Percentiles rank a stretch among this genome's conserved stretches.
Evolutionary conservation across 1,140 invertebrate genomes (phyloP).

Genomic region (Pogonognathellus flavescens): DNA sequence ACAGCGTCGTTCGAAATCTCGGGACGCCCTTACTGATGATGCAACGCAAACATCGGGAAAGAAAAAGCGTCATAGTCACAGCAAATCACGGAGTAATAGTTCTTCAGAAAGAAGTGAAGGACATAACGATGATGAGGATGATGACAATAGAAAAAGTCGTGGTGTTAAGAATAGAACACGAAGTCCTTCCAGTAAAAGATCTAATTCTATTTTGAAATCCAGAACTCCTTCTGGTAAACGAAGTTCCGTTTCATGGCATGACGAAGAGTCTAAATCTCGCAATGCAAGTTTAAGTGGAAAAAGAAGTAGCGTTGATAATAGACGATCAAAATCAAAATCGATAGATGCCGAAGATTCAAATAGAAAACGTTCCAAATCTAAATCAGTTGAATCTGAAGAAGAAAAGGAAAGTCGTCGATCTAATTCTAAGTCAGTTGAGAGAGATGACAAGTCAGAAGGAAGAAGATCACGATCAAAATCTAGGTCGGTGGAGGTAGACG

Average conservation of each 20-base stretch:
- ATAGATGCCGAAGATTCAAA: background rate
- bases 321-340: background rate
- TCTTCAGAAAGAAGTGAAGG: background rate
- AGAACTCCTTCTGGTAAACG: slow-evolving; percentile 42
- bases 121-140: background rate
- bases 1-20: background rate
- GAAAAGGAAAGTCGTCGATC: too few species aligned
- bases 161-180: background rate
- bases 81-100: slow-evolving; percentile 7
- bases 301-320: background rate
- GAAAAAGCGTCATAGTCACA: background rate
- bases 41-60: background rate
- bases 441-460: too few species aligned
- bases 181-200: slow-evolving; percentile 44
- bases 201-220: slow-evolving; percentile 21
- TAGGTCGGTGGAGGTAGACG: too few species aligned
- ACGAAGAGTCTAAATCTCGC: slow-evolving; percentile 46
- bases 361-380: background rate
- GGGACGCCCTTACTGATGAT: background rate
- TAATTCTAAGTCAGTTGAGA: too few species aligned
- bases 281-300: background rate
- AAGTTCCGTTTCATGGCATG: slow-evolving; percentile 56
- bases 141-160: background rate
- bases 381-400: too few species aligned
- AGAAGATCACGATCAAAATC: too few species aligned